phyloP scores from a whole-genome alignment of 2,797 vertebrate genomes.

The Chiroxiphia lanceolata region DNA sequence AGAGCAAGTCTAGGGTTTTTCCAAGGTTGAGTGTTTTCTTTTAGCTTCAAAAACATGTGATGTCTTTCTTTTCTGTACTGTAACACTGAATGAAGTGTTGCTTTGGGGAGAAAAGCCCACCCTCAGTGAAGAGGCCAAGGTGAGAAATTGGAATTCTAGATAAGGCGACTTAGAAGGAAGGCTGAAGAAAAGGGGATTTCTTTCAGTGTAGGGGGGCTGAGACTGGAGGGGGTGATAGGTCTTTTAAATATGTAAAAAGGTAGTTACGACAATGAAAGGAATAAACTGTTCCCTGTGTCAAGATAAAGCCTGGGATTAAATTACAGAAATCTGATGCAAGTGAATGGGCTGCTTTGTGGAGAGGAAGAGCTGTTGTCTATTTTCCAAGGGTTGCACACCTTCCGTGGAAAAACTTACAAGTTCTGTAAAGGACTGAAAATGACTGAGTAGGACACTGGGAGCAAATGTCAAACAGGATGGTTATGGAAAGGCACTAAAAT shows the following conservation, averaged over 20 bases:
- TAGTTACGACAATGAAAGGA: not conserved
- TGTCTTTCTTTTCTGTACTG: constrained; percentile 12
- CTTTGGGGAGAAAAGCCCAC: not conserved
- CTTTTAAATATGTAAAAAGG: not conserved
- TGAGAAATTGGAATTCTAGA: not conserved
- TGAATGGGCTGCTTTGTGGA: constrained; percentile 24
- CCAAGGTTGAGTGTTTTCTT: constrained; percentile 40
- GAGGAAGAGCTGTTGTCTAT: not conserved
- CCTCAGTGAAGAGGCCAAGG: not conserved
- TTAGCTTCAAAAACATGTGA: constrained; percentile 21
- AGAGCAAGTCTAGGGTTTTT: constrained; percentile 42
- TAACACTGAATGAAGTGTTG: not conserved
- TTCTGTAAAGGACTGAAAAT: not conserved
- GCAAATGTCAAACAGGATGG: not conserved
- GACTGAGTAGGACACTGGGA: not conserved
- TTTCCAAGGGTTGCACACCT: not conserved
- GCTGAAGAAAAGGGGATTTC: not conserved
- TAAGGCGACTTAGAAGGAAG: not conserved
- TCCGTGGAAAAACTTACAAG: not conserved
- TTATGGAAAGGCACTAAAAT: not conserved
- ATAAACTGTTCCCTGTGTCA: constrained; percentile 8
- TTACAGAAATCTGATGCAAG: not conserved
- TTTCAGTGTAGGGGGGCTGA: not conserved
- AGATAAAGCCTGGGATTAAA: not conserved
- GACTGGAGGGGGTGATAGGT: not conserved